Conservation (phyloP, 2,113 vertebrate genomes). For the Engystomops pustulosus region DNA sequence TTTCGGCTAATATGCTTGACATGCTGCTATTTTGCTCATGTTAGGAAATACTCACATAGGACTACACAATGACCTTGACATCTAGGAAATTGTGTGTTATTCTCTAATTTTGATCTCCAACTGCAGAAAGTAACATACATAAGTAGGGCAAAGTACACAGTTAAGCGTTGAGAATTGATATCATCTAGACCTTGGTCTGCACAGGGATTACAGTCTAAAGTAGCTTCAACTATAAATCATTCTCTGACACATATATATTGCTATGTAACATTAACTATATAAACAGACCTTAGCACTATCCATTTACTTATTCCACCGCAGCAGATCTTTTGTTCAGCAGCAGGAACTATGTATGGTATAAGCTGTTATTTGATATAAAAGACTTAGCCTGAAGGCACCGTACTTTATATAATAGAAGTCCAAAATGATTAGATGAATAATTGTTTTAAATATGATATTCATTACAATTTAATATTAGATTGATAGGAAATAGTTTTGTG, state of each 20-base stretch:
- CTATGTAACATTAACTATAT: constrained; percentile 5
- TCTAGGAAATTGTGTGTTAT: too few species aligned
- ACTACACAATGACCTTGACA: too few species aligned
- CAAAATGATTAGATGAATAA: neutral
- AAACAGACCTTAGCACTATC: neutral
- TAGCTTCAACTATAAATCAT: constrained; percentile 12
- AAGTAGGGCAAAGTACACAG: constrained; percentile 1
- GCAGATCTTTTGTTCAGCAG: neutral
- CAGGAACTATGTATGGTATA: neutral
- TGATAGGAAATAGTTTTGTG: too few species aligned
- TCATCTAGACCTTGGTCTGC: neutral
- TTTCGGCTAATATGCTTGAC: too few species aligned
- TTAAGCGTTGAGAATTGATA: constrained; percentile 15
- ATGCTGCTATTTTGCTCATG: too few species aligned
- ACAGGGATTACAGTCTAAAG: constrained; percentile 22
- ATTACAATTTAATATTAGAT: neutral
- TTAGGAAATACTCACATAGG: too few species aligned
- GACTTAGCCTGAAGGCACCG: neutral
- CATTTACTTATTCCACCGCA: neutral
- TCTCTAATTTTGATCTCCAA: too few species aligned
- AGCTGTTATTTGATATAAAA: neutral
- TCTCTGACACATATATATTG: neutral
- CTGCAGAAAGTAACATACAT: too few species aligned
- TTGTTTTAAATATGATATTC: neutral
- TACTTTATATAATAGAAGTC: neutral